These are phyloP conservation scores for Mesorhabditis belari DNA, from an alignment of 2,888 invertebrate species.

Conservation along the genomic window DNA sequence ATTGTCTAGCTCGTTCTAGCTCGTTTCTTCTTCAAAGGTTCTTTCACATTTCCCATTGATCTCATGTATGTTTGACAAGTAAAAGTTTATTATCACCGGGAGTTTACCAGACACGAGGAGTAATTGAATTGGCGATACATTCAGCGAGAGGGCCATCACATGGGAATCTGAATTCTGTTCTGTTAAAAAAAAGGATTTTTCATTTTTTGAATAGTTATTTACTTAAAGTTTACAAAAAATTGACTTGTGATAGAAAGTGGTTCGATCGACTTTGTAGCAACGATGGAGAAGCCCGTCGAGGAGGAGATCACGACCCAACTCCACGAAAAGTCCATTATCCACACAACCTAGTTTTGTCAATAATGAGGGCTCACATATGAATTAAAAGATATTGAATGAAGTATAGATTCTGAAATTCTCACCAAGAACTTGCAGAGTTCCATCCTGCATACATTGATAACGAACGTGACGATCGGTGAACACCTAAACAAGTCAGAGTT, in stretches of 20 bases:
- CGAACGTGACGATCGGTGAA: slow-evolving; percentile 51
- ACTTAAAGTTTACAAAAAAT: too few relatives aligned
- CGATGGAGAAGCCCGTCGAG: slow-evolving; percentile 46
- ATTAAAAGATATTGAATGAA: background rate
- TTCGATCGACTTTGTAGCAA: slow-evolving; percentile 45
- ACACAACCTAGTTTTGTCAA: slow-evolving; percentile 40
- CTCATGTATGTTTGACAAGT: too few relatives aligned
- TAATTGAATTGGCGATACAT: slow-evolving; percentile 9
- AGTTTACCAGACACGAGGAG: background rate
- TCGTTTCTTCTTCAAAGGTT: too few relatives aligned
- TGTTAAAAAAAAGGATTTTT: background rate
- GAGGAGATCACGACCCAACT: slow-evolving; percentile 44
- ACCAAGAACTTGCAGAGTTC: slow-evolving; percentile 40
- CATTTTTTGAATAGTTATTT: slow-evolving; percentile 11
- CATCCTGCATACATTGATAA: slow-evolving; percentile 45
- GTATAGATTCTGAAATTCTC: background rate
- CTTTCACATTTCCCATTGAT: too few relatives aligned
- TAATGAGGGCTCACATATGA: too few relatives aligned
- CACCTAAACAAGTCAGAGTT: slow-evolving; percentile 17
- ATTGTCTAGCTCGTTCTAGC: too few relatives aligned
- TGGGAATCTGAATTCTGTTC: slow-evolving; percentile 21
- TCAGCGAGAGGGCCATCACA: slow-evolving; percentile 19
- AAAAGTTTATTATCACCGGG: too few relatives aligned
- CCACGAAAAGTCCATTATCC: slow-evolving; percentile 46
- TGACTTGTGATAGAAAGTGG: slow-evolving; percentile 50